Conservation (phyloP, 2,888 invertebrate genomes). For the Ochlodes sylvanus region DNA sequence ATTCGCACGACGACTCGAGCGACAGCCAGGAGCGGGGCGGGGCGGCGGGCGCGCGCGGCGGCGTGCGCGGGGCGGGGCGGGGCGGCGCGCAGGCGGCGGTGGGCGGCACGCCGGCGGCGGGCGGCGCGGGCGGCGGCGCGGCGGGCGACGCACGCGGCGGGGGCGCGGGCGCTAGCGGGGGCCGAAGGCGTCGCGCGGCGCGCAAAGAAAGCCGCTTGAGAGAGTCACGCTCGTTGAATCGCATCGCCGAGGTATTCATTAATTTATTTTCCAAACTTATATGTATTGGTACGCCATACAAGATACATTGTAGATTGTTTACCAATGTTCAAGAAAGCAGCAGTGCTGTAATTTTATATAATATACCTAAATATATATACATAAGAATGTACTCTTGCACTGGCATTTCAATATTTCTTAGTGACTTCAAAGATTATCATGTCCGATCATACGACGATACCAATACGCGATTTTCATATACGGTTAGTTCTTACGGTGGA, state of each 20-base stretch:
- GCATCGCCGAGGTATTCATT: constrained; percentile 88
- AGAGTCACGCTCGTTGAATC: constrained; percentile 93
- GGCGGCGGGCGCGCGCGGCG: constrained; percentile 82
- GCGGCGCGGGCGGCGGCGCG: constrained; percentile 50
- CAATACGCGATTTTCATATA: no score
- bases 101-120: constrained; percentile 59
- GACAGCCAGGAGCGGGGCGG: constrained; percentile 92
- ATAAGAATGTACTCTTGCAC: no score
- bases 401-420: no score
- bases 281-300: no score
- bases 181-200: constrained; percentile 69
- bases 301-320: no score
- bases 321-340: no score
- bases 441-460: no score
- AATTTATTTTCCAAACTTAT: no score
- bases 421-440: no score
- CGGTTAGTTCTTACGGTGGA: no score
- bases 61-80: constrained; percentile 42
- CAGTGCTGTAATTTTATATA: no score
- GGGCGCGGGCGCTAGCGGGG: constrained; percentile 86
- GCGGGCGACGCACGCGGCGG: constrained; percentile 54
- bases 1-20: constrained; percentile 94
- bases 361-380: no score
- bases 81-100: constrained; percentile 69
- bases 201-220: constrained; percentile 85